These are phyloP conservation scores for Hippoglossus hippoglossus DNA, from an alignment of 2,797 vertebrate species.

Conservation along the genomic window DNA sequence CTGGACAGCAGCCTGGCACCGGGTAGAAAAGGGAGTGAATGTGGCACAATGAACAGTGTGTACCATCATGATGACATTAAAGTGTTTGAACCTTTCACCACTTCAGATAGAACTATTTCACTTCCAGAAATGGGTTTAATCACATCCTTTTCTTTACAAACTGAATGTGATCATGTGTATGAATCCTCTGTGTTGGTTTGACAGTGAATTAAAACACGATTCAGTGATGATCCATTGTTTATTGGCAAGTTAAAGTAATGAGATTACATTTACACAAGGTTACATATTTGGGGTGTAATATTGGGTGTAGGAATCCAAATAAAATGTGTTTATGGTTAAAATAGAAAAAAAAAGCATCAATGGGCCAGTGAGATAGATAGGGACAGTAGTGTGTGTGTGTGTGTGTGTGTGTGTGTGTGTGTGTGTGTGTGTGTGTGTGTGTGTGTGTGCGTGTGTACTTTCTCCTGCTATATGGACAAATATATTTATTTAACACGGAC, in stretches of 20 bases:
- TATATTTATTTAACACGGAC: conserved; percentile 47
- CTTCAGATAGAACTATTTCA: no score
- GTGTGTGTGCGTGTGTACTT: background rate
- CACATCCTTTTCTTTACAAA: background rate
- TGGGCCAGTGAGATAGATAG: no score
- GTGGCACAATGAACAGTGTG: background rate
- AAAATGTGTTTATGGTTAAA: background rate
- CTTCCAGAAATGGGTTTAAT: background rate
- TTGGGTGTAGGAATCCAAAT: conserved; percentile 2
- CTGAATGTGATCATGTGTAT: background rate
- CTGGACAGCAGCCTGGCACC: background rate
- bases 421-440: no score
- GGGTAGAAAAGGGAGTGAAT: background rate
- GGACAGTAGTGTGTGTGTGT: background rate
- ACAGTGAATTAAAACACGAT: background rate
- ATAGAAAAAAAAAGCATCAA: no score
- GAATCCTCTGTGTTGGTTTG: background rate
- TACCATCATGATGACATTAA: no score
- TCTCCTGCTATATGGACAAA: conserved; percentile 1
- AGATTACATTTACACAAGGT: background rate
- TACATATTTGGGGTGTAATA: background rate
- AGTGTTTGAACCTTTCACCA: no score
- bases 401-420: no score
- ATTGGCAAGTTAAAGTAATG: conserved; percentile 7
- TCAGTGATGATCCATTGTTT: background rate